A percentile compares a stretch with the other conserved stretches of the same genome.
phyloP scores from a whole-genome alignment of 1,140 invertebrate genomes.

The Drepana arcuata region DNA sequence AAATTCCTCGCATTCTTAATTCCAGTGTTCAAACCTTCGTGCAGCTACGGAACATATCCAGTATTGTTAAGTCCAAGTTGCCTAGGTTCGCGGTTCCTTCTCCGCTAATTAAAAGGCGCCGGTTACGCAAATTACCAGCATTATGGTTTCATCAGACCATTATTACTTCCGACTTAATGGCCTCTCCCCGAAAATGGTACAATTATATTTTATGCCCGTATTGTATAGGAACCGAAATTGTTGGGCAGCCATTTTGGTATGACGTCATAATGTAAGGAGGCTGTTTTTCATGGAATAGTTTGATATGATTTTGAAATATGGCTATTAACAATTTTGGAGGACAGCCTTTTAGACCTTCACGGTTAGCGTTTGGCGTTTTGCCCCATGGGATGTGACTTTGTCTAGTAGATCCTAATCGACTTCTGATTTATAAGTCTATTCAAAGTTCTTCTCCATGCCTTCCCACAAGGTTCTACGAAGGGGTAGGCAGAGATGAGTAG shows the following conservation, averaged over 20 bases:
- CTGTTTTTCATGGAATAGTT: too few species aligned
- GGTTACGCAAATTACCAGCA: constrained; percentile 36
- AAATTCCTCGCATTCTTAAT: too few species aligned
- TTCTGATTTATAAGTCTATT: too few species aligned
- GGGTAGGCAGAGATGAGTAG: too few species aligned
- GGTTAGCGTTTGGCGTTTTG: not conserved
- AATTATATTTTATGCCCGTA: constrained; percentile 22
- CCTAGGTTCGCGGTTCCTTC: constrained; percentile 25
- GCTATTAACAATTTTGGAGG: not conserved
- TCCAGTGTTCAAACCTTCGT: too few species aligned
- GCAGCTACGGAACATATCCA: too few species aligned
- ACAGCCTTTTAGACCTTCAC: not conserved
- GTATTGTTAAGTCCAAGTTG: constrained; percentile 5
- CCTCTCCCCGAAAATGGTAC: constrained; percentile 14
- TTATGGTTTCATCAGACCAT: constrained; percentile 38
- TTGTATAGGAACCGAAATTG: constrained; percentile 1
- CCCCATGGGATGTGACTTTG: not conserved
- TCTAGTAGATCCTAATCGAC: not conserved
- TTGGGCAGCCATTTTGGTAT: too few species aligned
- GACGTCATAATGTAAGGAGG: too few species aligned
- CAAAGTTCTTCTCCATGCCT: too few species aligned
- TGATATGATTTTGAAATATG: not conserved
- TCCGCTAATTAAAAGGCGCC: constrained; percentile 33
- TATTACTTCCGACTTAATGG: constrained; percentile 27
- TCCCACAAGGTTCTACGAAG: too few species aligned